Percentiles rank a stretch among this genome's conserved stretches.
Conservation (phyloP, 2,888 invertebrate species). For the Troides aeacus region DNA sequence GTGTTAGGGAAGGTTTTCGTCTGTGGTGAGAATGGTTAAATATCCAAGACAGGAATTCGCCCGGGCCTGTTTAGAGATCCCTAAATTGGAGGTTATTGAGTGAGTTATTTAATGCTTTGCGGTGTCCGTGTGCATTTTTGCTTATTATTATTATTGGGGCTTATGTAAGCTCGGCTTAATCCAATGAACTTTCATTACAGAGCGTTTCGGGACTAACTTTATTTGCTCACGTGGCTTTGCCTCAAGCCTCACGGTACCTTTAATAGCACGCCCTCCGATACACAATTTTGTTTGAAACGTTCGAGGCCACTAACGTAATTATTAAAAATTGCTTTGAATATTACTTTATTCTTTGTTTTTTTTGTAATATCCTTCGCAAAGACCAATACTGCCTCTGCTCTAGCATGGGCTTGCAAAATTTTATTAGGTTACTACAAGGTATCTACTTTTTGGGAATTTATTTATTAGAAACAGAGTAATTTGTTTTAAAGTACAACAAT, state of each 20-base stretch:
- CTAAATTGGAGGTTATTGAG: slow-evolving; percentile 73
- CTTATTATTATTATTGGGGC: slow-evolving; percentile 75
- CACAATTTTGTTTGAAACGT: slow-evolving; percentile 53
- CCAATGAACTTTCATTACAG: slow-evolving; percentile 77
- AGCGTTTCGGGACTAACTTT: slow-evolving; percentile 70
- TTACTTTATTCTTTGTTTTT: slow-evolving; percentile 26
- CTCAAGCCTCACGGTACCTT: slow-evolving; percentile 63
- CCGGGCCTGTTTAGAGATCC: slow-evolving; percentile 43
- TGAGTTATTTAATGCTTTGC: slow-evolving; percentile 72
- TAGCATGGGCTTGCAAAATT: too few relatives aligned
- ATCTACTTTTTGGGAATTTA: too few relatives aligned
- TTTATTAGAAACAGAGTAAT: too few relatives aligned
- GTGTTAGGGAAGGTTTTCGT: slow-evolving; percentile 36
- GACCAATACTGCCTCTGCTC: too few relatives aligned
- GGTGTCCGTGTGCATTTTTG: slow-evolving; percentile 75
- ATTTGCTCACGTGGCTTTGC: slow-evolving; percentile 68
- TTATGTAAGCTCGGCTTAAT: slow-evolving; percentile 67
- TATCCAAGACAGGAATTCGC: slow-evolving; percentile 46
- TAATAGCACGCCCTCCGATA: slow-evolving; percentile 68
- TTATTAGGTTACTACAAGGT: too few relatives aligned
- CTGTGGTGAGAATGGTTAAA: slow-evolving; percentile 44
- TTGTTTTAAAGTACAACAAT: too few relatives aligned
- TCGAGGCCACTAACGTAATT: slow-evolving; percentile 65
- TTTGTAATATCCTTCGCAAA: too few relatives aligned
- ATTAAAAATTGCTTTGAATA: slow-evolving; percentile 76